Evolutionary conservation across 2,113 vertebrate species (phyloP).

Genomic region (Xiphorhynchus elegans): DNA sequence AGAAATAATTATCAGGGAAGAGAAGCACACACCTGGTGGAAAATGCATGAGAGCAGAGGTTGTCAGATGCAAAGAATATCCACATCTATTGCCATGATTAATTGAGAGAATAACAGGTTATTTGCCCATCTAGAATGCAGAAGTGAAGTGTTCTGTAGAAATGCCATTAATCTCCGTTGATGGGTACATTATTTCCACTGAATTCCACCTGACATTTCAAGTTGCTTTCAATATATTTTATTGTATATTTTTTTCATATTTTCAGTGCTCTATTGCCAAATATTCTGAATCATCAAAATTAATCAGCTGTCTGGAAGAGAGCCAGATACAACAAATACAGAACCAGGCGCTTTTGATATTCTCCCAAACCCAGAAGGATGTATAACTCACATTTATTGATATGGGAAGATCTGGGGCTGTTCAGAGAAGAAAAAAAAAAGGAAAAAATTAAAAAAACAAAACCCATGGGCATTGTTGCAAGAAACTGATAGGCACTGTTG

Average conservation of each 20-base stretch:
- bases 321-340: constrained; percentile 50
- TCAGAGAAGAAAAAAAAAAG: background rate
- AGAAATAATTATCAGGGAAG: constrained; percentile 1
- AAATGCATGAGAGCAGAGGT: background rate
- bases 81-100: constrained; percentile 6
- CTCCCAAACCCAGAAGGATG: background rate
- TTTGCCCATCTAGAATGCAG: constrained; percentile 47
- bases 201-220: constrained; percentile 62
- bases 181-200: constrained; percentile 58
- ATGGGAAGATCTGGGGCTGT: background rate
- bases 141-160: constrained; percentile 40
- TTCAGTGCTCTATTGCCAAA: constrained; percentile 34
- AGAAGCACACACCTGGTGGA: background rate
- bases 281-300: constrained; percentile 66
- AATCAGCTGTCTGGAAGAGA: constrained; percentile 40
- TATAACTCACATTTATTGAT: constrained; percentile 62
- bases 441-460: background rate
- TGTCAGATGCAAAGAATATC: background rate
- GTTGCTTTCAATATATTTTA: constrained; percentile 67
- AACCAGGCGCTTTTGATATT: constrained; percentile 2
- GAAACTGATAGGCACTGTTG: background rate
- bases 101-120: constrained; percentile 41
- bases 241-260: constrained; percentile 49
- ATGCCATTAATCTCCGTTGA: constrained; percentile 53
- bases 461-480: background rate